These are phyloP conservation scores for Pristionchus exspectatus DNA, from an alignment of 2,888 invertebrate genomes.

Conservation along the genomic window DNA sequence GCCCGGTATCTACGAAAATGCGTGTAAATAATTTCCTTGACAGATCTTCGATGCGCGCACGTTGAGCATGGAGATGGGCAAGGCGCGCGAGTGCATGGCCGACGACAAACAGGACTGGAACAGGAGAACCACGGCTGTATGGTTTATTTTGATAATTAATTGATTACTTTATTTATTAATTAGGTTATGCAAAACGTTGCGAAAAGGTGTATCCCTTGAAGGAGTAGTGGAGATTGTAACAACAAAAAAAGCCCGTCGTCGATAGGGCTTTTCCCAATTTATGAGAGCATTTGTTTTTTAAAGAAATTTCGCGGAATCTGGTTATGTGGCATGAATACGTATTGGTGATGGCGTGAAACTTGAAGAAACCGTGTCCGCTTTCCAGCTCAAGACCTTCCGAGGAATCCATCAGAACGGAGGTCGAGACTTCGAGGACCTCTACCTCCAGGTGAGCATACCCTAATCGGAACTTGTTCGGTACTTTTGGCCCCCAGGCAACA, in stretches of 20 bases:
- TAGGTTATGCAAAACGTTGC: too few species aligned
- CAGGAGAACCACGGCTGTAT: slow-evolving; percentile 91
- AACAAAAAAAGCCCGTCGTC: too few species aligned
- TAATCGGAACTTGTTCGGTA: not conserved
- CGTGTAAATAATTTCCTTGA: too few species aligned
- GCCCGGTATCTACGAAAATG: too few species aligned
- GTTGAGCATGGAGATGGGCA: slow-evolving; percentile 11
- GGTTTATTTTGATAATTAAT: slow-evolving; percentile 73
- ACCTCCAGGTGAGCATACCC: slow-evolving; percentile 29
- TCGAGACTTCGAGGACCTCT: slow-evolving; percentile 57
- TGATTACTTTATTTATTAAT: too few species aligned
- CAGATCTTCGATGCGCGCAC: slow-evolving; percentile 39
- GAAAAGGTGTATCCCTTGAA: too few species aligned
- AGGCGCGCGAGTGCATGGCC: slow-evolving; percentile 56
- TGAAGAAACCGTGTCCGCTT: not conserved
- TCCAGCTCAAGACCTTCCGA: slow-evolving; percentile 59
- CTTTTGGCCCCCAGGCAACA: too few species aligned
- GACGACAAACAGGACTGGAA: slow-evolving; percentile 93
- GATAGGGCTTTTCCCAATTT: too few species aligned
- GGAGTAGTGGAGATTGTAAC: too few species aligned
- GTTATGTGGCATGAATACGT: not conserved
- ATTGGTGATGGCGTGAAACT: not conserved
- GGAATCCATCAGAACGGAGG: slow-evolving; percentile 56
- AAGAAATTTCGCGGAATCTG: too few species aligned
- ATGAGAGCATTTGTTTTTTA: too few species aligned